phyloP scores from a whole-genome alignment of 2,113 vertebrate species.

The Pungitius pungitius region DNA sequence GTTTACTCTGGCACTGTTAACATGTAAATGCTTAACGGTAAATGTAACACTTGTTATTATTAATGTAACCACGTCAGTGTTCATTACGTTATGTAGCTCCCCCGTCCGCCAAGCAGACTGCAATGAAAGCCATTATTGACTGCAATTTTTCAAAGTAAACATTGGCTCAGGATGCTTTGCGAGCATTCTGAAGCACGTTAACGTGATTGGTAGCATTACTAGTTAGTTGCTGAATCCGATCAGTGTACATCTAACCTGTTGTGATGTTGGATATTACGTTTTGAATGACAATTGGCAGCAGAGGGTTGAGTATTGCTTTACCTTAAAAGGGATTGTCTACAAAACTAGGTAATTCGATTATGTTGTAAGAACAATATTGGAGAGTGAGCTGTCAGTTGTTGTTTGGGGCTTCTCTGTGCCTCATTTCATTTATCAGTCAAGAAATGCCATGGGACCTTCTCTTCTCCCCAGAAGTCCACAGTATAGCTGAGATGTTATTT shows the following conservation, averaged over 20 bases:
- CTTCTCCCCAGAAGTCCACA: background rate
- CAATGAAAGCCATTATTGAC: background rate
- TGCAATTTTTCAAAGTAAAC: slow-evolving; percentile 46
- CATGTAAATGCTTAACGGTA: background rate
- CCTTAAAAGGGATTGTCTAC: background rate
- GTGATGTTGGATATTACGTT: slow-evolving; percentile 9
- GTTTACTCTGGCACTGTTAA: background rate
- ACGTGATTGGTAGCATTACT: background rate
- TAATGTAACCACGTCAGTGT: too few species aligned
- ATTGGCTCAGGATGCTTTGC: slow-evolving; percentile 12
- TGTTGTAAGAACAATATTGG: background rate
- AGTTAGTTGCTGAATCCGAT: background rate
- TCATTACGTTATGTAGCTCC: background rate
- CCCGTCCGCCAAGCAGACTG: background rate
- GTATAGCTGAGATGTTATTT: slow-evolving; percentile 4
- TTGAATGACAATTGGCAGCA: background rate
- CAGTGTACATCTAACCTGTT: background rate
- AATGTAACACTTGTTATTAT: background rate
- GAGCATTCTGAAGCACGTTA: background rate
- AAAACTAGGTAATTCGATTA: background rate
- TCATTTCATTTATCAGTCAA: background rate
- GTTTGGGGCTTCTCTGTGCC: background rate
- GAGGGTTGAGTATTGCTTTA: background rate
- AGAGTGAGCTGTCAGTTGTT: background rate
- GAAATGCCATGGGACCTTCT: background rate